Evolutionary conservation across 2,888 invertebrate genomes (phyloP).

Genomic region (Nudaria mundana): DNA sequence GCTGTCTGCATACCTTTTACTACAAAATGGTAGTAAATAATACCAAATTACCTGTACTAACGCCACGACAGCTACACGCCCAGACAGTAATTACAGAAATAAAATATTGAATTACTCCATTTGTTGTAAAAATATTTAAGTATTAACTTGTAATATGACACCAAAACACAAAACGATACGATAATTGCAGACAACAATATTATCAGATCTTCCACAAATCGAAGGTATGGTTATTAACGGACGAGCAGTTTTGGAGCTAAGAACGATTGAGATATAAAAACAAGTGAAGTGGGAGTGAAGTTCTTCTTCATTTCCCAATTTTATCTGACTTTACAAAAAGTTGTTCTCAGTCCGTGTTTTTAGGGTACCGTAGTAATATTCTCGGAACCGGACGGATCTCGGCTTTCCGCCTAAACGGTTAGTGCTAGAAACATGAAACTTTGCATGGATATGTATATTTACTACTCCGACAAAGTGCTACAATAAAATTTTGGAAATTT

Average conservation of each 20-base stretch:
- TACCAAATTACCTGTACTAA: constrained; percentile 17
- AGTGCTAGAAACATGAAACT: too few relatives aligned
- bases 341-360: too few relatives aligned
- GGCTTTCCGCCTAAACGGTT: too few relatives aligned
- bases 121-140: constrained; percentile 54
- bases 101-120: constrained; percentile 62
- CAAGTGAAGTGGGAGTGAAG: too few relatives aligned
- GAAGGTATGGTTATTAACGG: constrained; percentile 25
- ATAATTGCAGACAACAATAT: constrained; percentile 69
- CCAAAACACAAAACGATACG: constrained; percentile 44
- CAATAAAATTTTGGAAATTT: too few relatives aligned
- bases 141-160: constrained; percentile 45
- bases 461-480: too few relatives aligned
- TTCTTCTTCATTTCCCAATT: too few relatives aligned
- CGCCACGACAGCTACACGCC: too few relatives aligned
- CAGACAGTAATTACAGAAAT: constrained; percentile 22
- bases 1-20: neutral
- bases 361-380: too few relatives aligned
- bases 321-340: too few relatives aligned
- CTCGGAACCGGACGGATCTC: too few relatives aligned
- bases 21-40: constrained; percentile 6
- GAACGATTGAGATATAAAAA: neutral
- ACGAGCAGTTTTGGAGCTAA: constrained; percentile 30
- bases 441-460: too few relatives aligned
- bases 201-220: constrained; percentile 48